phyloP scores from a whole-genome alignment of 2,888 invertebrate genomes.

The Blastobasis lacticolella region DNA sequence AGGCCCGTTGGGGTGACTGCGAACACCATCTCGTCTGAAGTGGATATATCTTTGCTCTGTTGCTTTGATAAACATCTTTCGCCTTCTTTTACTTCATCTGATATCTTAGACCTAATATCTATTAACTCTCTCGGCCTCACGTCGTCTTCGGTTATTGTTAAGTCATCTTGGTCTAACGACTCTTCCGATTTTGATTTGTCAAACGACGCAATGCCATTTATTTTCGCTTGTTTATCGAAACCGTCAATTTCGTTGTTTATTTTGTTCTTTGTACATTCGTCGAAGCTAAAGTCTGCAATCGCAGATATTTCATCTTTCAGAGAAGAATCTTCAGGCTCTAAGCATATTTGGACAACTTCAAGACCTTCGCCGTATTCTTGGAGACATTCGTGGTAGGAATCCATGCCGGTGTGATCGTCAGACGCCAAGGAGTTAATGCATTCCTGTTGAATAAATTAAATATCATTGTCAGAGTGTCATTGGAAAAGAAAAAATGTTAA shows the following conservation, averaged over 20 bases:
- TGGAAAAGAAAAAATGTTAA: no score
- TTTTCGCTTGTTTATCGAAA: background rate
- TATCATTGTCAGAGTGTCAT: background rate
- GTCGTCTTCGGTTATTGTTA: conserved; percentile 66
- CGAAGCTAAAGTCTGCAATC: conserved; percentile 58
- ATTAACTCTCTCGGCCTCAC: conserved; percentile 54
- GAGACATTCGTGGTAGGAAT: conserved; percentile 78
- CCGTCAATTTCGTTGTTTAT: conserved; percentile 18
- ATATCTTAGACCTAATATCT: conserved; percentile 47
- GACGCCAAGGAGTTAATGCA: conserved; percentile 72
- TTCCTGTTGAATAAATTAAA: conserved; percentile 47
- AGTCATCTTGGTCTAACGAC: conserved; percentile 60
- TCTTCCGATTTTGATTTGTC: conserved; percentile 61
- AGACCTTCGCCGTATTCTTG: conserved; percentile 78
- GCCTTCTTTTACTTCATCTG: conserved; percentile 33
- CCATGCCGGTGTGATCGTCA: conserved; percentile 77
- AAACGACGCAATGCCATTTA: conserved; percentile 43
- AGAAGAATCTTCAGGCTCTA: conserved; percentile 74
- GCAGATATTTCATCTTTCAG: conserved; percentile 68
- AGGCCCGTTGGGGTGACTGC: conserved; percentile 68
- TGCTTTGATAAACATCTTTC: conserved; percentile 54
- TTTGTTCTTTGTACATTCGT: conserved; percentile 42
- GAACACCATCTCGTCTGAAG: conserved; percentile 71
- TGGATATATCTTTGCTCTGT: conserved; percentile 67
- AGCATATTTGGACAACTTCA: conserved; percentile 76